Base-by-base conservation (phyloP, 2,888 invertebrate species). In the Drosophila kuntzei region DNA sequence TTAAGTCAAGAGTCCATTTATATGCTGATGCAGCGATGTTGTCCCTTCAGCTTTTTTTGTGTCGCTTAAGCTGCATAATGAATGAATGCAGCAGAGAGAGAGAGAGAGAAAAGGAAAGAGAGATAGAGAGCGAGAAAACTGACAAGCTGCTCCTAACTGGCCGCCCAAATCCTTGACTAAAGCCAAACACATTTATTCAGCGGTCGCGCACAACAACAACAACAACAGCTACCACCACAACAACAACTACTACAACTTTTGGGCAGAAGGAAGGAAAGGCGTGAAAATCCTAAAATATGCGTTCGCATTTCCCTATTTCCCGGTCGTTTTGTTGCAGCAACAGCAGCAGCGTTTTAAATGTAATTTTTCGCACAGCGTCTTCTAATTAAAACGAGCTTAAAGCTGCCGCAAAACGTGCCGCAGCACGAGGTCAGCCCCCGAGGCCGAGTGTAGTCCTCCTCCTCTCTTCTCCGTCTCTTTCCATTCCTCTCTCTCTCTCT, bases 381-480 rank as follows among this genome's bases (percentile, higher is more conserved):
- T 87, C 87, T 90, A 88, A 90, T 90, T 89, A 90, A 90, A 90
- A 89, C 79, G 78, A 88, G 89, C 87, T 90, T 89, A 89, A 90
- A 85, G 81, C 73, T 65, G 71, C 73, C 63, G 67, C 62, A 70
- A 73, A 80, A 76, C 72, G 74, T 78, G 73, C 67, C 75, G 54
- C 70, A 66, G 74, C 76, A 72, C 70, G 73, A 87, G 81, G 79
- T 76, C 84, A 79, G 60, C 12, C 20, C 20, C 16, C 22, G 55
- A 34, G 46, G 59, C 8, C 16, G 29, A 27, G 47, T n/a, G 27
- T 25, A 14, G 44, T 32, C 6, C 34, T 6, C 39, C 3, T 44
- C 25, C 25, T 0, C 5, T 6, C n/a, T 9, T 41, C 12, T 2
- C 7, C 22, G 25, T 5, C 25, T 14, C 44, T 11, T 11, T 18